These are phyloP conservation scores for Heptranchias perlo DNA, from an alignment of 2,113 vertebrate genomes.

Conservation along the genomic window DNA sequence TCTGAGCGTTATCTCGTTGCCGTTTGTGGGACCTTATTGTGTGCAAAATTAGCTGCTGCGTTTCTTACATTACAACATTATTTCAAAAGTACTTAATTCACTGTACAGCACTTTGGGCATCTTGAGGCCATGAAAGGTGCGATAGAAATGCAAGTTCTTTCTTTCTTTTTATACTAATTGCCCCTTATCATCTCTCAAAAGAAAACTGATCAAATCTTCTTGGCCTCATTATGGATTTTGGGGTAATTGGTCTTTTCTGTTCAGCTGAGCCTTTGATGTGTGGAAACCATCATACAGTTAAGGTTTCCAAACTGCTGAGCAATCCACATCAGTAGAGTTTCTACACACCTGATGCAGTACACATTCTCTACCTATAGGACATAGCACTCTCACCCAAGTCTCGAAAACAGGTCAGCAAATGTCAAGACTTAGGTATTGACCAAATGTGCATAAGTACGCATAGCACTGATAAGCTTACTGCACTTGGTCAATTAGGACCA, in stretches of 20 bases:
- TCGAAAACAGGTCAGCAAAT: neutral
- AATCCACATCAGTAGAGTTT: neutral
- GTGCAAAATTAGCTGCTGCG: no score
- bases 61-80: neutral
- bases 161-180: neutral
- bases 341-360: neutral
- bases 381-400: neutral
- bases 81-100: neutral
- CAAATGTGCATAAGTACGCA: neutral
- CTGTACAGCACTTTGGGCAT: neutral
- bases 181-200: neutral
- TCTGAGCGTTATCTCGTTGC: no score
- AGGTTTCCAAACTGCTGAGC: neutral
- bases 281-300: neutral
- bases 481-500: neutral
- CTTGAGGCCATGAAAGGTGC: neutral
- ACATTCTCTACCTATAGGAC: neutral
- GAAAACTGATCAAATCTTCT: neutral
- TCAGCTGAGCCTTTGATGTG: neutral
- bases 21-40: neutral
- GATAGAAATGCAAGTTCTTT: neutral
- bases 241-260: neutral
- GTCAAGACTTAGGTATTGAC: neutral
- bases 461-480: neutral
- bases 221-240: neutral